phyloP scores from a whole-genome alignment of 2,113 vertebrate species.

The Cyprinodon variegatus region DNA sequence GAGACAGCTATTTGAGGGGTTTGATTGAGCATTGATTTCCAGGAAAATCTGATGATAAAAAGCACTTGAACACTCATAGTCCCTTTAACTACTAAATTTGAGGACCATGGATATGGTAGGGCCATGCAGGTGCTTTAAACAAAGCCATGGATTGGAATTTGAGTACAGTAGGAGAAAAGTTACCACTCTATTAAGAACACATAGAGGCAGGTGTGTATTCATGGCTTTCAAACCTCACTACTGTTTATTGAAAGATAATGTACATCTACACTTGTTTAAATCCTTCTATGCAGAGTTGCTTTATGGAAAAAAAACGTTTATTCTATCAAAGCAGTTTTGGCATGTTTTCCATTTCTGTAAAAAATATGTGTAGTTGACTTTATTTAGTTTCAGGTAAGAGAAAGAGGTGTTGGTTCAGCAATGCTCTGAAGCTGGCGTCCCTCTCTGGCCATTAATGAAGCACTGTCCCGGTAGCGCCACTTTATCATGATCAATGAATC shows the following conservation, averaged over 20 bases:
- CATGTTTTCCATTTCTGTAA: conserved; percentile 35
- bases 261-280: conserved; percentile 1
- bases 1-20: conserved; percentile 74
- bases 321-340: neutral
- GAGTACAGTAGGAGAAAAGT: conserved; percentile 35
- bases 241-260: conserved; percentile 27
- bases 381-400: conserved; percentile 53
- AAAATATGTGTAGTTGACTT: neutral
- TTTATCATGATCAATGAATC: conserved; percentile 86
- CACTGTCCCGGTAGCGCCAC: conserved; percentile 63
- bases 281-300: neutral
- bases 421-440: conserved; percentile 40
- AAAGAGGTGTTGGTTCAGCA: conserved; percentile 53
- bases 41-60: conserved; percentile 80
- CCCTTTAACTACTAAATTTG: conserved; percentile 80
- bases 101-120: conserved; percentile 70
- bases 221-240: conserved; percentile 21
- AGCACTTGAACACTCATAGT: conserved; percentile 63
- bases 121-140: conserved; percentile 76
- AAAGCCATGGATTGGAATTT: conserved; percentile 66
- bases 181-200: conserved; percentile 58
- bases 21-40: conserved; percentile 76
- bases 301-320: neutral
- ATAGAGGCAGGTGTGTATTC: conserved; percentile 33
- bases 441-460: conserved; percentile 77